Evolutionary conservation across 2,797 vertebrate genomes (phyloP), one percentile per base, ranked within the genome.

Genomic region (Eleutherodactylus coqui): DNA sequence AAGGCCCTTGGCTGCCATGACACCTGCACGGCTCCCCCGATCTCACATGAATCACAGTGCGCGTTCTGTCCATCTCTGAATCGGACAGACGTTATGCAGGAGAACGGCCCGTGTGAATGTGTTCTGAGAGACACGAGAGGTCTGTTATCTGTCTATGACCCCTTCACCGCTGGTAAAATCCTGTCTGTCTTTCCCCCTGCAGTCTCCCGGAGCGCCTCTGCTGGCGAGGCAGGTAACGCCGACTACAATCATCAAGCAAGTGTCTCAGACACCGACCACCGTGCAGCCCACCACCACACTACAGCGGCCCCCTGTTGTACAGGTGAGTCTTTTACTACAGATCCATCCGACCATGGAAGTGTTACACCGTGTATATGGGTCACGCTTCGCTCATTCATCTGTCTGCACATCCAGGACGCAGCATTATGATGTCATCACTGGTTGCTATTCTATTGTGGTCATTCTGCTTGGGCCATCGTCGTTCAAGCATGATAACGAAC

Each of bases 291-390:
- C 96, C 49, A 94, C 97, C 38, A 94, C 97, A 84, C 94, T 98
- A 88, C 97, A 99, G 91, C 97, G 98, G 88, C 95, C 97, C 58
- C 96, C 97, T 1, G 92, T 97, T 14, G 94, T 97, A 87, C 97
- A 98, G 94, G 98, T 98, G 86, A 92, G 93, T 91, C 49, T 3
- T 14, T 9, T 73, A 43, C n/a, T 45, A 27, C 11, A 3, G 19
- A 16, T 14, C 58, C 24, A 72, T 13, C 69, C 34, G 2, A 19
- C 19, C 75, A 53, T 76, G 32, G 62, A 36, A 27, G 32, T 81
- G 4, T 41, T 38, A n/a, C 24, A 24, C 13, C 45, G n/a, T 72
- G 9, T 6, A n/a, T 72, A 16, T 41, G 47, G 17, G 64, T 53
- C 34, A 69, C 21, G 64, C 80, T 82, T n/a, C 27, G 47, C 53